Evolutionary conservation across 2,113 vertebrate genomes (phyloP).

Genomic region (Forbesichthys papilliferus): DNA sequence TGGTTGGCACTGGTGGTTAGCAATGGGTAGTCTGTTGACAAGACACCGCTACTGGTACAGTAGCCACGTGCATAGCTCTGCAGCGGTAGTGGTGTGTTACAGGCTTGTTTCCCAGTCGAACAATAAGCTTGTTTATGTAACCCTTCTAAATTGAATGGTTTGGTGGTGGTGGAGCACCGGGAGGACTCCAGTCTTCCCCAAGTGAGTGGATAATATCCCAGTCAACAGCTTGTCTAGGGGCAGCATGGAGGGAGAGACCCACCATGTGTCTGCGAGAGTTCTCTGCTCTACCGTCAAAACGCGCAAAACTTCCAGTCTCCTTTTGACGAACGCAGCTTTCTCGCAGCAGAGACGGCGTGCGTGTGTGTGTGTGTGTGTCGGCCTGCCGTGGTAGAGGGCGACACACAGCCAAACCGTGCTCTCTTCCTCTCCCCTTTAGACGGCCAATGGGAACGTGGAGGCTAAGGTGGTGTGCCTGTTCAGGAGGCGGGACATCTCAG

Average conservation of each 20-base stretch:
- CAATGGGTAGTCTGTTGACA: slow-evolving; percentile 24
- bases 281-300: too few species aligned
- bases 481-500: slow-evolving; percentile 89
- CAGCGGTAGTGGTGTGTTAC: slow-evolving; percentile 49
- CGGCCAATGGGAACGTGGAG: slow-evolving; percentile 92
- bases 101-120: slow-evolving; percentile 55
- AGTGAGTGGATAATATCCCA: slow-evolving; percentile 26
- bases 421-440: slow-evolving; percentile 65
- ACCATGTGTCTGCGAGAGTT: too few species aligned
- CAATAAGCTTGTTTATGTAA: slow-evolving; percentile 74
- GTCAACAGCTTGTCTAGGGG: background rate
- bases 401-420: too few species aligned
- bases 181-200: slow-evolving; percentile 29
- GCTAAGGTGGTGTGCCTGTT: slow-evolving; percentile 93
- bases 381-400: too few species aligned
- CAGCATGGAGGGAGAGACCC: too few species aligned
- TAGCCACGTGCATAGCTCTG: slow-evolving; percentile 56
- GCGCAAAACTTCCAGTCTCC: too few species aligned
- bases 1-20: background rate
- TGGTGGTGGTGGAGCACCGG: slow-evolving; percentile 33
- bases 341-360: too few species aligned
- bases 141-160: slow-evolving; percentile 46
- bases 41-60: slow-evolving; percentile 32
- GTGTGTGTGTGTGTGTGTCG: too few species aligned
- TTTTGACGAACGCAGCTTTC: too few species aligned